A percentile compares a stretch with the other conserved stretches of the same genome.
phyloP scores from a whole-genome alignment of 2,113 vertebrate genomes.

The Oncorhynchus keta region DNA sequence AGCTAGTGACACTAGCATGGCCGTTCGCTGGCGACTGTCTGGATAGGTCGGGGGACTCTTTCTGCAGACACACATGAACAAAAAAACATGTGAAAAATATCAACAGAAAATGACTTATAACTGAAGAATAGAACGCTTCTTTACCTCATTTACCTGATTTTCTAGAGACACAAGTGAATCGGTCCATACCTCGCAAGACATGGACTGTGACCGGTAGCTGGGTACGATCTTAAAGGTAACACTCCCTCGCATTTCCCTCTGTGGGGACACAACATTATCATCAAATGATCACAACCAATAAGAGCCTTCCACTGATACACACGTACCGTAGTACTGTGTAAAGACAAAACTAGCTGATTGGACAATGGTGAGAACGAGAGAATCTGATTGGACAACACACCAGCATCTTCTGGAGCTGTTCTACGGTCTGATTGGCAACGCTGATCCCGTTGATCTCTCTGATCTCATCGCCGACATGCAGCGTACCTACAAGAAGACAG shows the following conservation, averaged over 20 bases:
- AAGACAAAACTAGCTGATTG: not conserved
- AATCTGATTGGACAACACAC: conserved; percentile 72
- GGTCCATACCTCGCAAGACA: conserved; percentile 89
- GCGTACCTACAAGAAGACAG: conserved; percentile 79
- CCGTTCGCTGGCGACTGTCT: conserved; percentile 68
- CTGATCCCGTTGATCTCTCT: conserved; percentile 98
- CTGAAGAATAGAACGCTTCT: not conserved
- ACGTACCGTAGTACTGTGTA: not conserved
- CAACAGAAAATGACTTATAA: not conserved
- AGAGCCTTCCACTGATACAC: too few species aligned
- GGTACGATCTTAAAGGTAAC: conserved; percentile 99
- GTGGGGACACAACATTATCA: conserved; percentile 13
- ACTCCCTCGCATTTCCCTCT: conserved; percentile 98
- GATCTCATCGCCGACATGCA: conserved; percentile 97
- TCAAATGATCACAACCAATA: too few species aligned
- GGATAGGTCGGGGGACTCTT: conserved; percentile 67
- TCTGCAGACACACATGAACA: conserved; percentile 47
- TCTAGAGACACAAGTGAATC: too few species aligned
- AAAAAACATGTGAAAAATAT: not conserved
- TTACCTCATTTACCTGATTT: not conserved
- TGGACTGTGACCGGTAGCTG: conserved; percentile 93
- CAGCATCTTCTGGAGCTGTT: conserved; percentile 98
- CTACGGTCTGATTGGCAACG: conserved; percentile 97
- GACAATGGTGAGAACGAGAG: not conserved
- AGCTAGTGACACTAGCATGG: conserved; percentile 97